Evolutionary conservation across 2,888 invertebrate genomes (phyloP), one percentile per base, ranked within the genome.

Genomic region (Neria commutata): DNA sequence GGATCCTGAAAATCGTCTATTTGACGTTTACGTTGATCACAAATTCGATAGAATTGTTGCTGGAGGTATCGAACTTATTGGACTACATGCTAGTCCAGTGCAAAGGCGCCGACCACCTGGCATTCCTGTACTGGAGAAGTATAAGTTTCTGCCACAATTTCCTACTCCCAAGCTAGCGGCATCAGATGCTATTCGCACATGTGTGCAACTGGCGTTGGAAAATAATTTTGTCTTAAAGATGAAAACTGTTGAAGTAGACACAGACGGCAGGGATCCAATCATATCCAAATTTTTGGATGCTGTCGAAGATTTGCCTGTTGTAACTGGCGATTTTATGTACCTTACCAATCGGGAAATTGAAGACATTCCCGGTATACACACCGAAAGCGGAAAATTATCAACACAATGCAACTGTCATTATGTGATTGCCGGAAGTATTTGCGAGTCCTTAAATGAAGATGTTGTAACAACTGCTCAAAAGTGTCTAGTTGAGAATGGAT

Each of bases 21-120:
- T 78, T 25, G 78, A 81, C 26, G 80, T 81, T 1, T 73, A 74
- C 49, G 68, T 76, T 1, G 75, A 77, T 64, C 66, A 61, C 5
- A 74, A 75, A 24, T 66, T 67, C n/a, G 69, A 78, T 51, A 71
- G 74, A 5, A 65, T 83, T 62, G 85, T 88, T 64, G 86, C 89
- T 56, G 92, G 92, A 47, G 92, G 91, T 59, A 88, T 94, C 1
- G 90, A 91, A 80, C 83, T 94, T 5, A 85, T 88, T 54, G 93
- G 92, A 3, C 82, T 94, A 0, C 87, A 89, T 66, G 91, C 91
- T 0, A 90, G 88, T 57, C 86, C 90, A 0, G 92, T 94, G 40
- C 86, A 90, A 0, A 85, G 88, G 65, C 86, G 86, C 47, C 83
- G 87, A 61, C 87, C 88, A 17, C 86, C 90, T 24, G 88, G 88